Conservation (phyloP, 2,113 vertebrate species). For the Phoxinus phoxinus region DNA sequence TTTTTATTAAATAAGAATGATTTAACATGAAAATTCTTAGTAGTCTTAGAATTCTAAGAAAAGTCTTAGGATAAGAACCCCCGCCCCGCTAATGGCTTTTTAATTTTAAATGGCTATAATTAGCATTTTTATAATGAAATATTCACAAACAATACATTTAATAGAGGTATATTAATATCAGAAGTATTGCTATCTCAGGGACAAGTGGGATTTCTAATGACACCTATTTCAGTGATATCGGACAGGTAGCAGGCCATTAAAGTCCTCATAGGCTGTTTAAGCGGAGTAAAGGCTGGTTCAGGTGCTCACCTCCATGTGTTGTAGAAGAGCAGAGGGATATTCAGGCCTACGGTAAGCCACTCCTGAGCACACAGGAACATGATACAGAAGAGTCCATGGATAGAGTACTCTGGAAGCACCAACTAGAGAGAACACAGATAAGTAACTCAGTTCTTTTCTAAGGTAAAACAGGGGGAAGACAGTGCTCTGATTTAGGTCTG, state of each 20-base stretch:
- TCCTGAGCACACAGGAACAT: slow-evolving; percentile 98
- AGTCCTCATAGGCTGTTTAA: not conserved
- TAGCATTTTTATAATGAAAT: not conserved
- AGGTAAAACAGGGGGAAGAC: not conserved
- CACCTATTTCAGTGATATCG: not conserved
- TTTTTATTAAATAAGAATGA: no score
- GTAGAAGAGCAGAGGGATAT: slow-evolving; percentile 94
- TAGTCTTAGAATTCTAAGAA: no score
- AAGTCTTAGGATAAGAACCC: no score
- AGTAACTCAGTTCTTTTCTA: not conserved
- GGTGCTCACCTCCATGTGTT: slow-evolving; percentile 94
- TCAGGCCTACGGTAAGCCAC: slow-evolving; percentile 96
- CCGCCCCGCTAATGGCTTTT: not conserved
- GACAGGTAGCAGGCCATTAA: not conserved
- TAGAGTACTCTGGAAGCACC: slow-evolving; percentile 95
- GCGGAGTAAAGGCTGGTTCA: not conserved
- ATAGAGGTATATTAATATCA: not conserved
- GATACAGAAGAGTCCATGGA: slow-evolving; percentile 96
- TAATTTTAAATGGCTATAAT: not conserved
- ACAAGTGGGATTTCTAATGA: not conserved
- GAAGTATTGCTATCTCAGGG: not conserved
- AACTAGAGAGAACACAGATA: slow-evolving; percentile 74
- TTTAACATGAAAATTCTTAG: no score
- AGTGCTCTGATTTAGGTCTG: not conserved
- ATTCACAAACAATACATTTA: not conserved